Evolutionary conservation across 2,888 invertebrate species (phyloP).

Genomic region (Volucella zonaria): DNA sequence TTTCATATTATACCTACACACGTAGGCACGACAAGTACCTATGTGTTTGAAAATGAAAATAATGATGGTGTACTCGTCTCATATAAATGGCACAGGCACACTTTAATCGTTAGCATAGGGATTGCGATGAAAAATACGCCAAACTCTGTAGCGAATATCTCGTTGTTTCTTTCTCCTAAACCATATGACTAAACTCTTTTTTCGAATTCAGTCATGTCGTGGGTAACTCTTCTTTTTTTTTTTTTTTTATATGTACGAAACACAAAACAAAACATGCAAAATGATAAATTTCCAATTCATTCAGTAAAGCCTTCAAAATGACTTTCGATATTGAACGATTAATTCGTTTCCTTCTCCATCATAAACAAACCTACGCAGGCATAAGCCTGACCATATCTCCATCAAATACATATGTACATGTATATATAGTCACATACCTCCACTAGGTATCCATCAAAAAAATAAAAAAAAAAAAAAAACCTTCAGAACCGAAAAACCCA

Average conservation of each 20-base stretch:
- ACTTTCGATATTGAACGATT: no score
- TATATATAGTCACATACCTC: no score
- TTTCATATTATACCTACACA: not conserved
- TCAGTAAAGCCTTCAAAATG: no score
- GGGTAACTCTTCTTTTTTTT: no score
- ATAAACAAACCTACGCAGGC: no score
- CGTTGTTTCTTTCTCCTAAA: slow-evolving; percentile 26
- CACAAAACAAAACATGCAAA: not conserved
- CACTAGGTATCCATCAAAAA: no score
- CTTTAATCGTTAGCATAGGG: slow-evolving; percentile 3
- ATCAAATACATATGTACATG: no score
- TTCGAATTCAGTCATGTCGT: slow-evolving; percentile 31
- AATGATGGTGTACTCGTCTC: not conserved
- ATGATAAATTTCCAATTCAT: not conserved
- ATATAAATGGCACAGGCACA: not conserved
- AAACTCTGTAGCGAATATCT: slow-evolving; percentile 19
- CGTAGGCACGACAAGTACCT: no score
- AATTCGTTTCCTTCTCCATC: no score
- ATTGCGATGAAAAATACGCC: slow-evolving; percentile 18
- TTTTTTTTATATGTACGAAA: not conserved
- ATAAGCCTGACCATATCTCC: no score
- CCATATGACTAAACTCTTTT: slow-evolving; percentile 33
- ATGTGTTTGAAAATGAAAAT: not conserved
- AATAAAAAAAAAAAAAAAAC: no score
- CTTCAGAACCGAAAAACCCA: no score